A percentile compares a stretch with the other conserved stretches of the same genome.
phyloP scores from a whole-genome alignment of 2,113 vertebrate genomes.

The Odocoileus virginianus region DNA sequence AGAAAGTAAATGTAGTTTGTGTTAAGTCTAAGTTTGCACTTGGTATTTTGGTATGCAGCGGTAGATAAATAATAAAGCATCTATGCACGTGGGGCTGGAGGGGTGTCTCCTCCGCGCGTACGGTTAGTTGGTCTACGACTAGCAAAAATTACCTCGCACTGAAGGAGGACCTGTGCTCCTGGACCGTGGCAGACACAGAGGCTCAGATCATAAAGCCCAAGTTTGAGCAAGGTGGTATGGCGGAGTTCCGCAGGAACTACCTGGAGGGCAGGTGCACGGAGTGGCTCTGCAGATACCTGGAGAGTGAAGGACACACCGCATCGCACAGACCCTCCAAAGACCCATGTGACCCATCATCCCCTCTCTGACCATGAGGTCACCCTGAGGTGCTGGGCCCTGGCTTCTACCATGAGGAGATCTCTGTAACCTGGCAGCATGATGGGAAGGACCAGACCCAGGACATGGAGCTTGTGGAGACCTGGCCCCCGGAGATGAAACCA shows the following conservation, averaged over 20 bases:
- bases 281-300: background rate
- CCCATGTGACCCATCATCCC: too few relatives aligned
- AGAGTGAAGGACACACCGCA: fast-evolving
- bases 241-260: background rate
- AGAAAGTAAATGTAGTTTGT: background rate
- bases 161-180: background rate
- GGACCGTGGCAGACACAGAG: fast-evolving
- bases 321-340: background rate
- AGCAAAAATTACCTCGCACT: fast-evolving
- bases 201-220: background rate
- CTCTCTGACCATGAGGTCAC: too few relatives aligned
- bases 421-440: too few relatives aligned
- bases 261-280: background rate
- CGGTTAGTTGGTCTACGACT: fast-evolving
- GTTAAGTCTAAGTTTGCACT: background rate
- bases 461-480: too few relatives aligned
- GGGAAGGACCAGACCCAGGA: too few relatives aligned
- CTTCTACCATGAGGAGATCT: too few relatives aligned
- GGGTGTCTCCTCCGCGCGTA: fast-evolving
- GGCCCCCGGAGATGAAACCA: too few relatives aligned
- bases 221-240: background rate
- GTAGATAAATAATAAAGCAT: background rate
- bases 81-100: fast-evolving
- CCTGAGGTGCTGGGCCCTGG: too few relatives aligned
- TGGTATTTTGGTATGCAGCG: background rate